Evolutionary conservation across 2,113 vertebrate genomes (phyloP), one percentile per base, ranked within the genome.

Genomic region (Isichthys henryi): DNA sequence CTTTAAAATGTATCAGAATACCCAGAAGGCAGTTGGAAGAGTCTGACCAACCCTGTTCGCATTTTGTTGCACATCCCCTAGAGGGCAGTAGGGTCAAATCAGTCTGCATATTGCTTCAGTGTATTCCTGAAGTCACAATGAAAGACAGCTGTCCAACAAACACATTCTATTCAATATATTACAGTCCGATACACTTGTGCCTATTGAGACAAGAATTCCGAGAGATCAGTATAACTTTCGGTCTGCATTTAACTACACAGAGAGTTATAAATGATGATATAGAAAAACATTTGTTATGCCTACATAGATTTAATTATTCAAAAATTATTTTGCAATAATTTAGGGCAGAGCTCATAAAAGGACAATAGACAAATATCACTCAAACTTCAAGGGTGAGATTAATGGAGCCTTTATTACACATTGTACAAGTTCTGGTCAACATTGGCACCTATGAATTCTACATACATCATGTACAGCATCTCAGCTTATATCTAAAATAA

Each of bases 61-160:
- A 80, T 43, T 80, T 80, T 80, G 74, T 43, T 80, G 74, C 35
- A 80, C 74, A 8, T 80, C 87, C 87, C 31, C 56, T 66, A 66
- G 87, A 46, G 53, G 87, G 87, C 87, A 88, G 87, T 21, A 88
- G 56, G 58, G 87, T 46, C 39, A 43, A 88, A 43, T n/a, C 52
- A 46, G 46, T 87, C 52, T 46, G 86, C 11, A 39, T 19, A 8
- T 74, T 35, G 27, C 66, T 74, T 74, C 27, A 35, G 66, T 74
- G 27, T 74, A 13, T 74, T 31, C n/a, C 3, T 35, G 13, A 35
- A 9, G 27, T 74, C 27, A 35, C 66, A 74, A 5, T 35, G 31
- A 31, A 35, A 35, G 27, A n/a, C 70, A 77, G 15, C 31, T 19
- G 74, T 43, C 74, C 27, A 31, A 5, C n/a, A 66, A 66, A 66